phyloP scores from a whole-genome alignment of 2,113 vertebrate species.

The Caretta caretta region DNA sequence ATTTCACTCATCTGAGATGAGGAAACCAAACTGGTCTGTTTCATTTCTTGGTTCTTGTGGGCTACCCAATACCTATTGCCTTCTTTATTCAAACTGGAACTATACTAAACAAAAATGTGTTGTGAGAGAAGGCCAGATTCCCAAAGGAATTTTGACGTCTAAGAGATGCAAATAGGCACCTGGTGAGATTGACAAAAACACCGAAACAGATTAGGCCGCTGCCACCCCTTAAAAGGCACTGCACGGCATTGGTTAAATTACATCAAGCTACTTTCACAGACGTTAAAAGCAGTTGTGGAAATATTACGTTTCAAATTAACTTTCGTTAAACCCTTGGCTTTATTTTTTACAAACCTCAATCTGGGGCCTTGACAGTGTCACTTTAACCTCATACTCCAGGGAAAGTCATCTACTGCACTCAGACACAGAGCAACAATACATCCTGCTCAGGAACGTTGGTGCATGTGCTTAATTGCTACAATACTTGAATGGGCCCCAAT shows the following conservation, averaged over 20 bases:
- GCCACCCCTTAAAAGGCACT: neutral
- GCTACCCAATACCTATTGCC: neutral
- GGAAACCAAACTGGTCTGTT: neutral
- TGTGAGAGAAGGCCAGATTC: neutral
- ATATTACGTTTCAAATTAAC: neutral
- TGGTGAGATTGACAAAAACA: neutral
- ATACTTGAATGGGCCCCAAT: neutral
- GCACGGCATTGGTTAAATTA: neutral
- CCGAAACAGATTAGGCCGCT: neutral
- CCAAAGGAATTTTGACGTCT: neutral
- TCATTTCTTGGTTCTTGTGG: neutral
- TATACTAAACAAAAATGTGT: neutral
- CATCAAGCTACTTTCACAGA: neutral
- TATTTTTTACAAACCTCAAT: neutral
- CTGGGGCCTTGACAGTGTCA: too few species aligned
- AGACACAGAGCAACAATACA: neutral
- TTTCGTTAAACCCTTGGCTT: neutral
- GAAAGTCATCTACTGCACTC: neutral
- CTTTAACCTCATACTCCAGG: neutral
- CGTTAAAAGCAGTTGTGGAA: neutral
- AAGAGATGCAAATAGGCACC: neutral
- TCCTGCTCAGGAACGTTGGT: too few species aligned
- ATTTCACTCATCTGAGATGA: neutral
- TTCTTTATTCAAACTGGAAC: neutral
- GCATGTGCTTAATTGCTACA: neutral